Conservation (phyloP, 2,113 vertebrate genomes). For the Leucoraja erinaceus region DNA sequence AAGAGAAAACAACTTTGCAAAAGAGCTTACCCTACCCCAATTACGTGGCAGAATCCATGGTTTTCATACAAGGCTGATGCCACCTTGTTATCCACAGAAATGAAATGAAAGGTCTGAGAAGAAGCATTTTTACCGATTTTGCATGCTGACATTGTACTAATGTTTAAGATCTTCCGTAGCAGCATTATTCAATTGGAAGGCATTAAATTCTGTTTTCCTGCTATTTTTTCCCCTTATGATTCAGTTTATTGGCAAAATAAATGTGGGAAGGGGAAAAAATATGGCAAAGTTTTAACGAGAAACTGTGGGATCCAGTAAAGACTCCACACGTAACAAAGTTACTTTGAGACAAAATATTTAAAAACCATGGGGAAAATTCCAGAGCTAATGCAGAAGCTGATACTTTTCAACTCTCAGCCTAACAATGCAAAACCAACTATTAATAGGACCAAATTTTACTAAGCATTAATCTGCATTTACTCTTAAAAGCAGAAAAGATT, state of each 20-base stretch:
- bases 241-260: constrained; percentile 11
- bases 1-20: too few species aligned
- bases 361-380: too few species aligned
- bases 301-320: not conserved
- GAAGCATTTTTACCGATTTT: not conserved
- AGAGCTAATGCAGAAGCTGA: too few species aligned
- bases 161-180: not conserved
- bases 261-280: not conserved
- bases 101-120: too few species aligned
- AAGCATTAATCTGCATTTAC: not conserved
- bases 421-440: not conserved
- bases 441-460: not conserved
- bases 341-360: too few species aligned
- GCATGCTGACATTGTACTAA: not conserved
- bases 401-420: not conserved
- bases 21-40: too few species aligned
- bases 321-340: not conserved
- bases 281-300: not conserved
- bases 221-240: not conserved
- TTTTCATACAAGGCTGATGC: too few species aligned
- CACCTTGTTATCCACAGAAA: too few species aligned
- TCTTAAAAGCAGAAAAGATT: not conserved
- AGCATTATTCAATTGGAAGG: not conserved
- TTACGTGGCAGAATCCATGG: too few species aligned
- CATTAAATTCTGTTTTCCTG: not conserved